Conservation (phyloP, 2,888 invertebrate genomes). For the Hydroisotoma schaefferi region DNA sequence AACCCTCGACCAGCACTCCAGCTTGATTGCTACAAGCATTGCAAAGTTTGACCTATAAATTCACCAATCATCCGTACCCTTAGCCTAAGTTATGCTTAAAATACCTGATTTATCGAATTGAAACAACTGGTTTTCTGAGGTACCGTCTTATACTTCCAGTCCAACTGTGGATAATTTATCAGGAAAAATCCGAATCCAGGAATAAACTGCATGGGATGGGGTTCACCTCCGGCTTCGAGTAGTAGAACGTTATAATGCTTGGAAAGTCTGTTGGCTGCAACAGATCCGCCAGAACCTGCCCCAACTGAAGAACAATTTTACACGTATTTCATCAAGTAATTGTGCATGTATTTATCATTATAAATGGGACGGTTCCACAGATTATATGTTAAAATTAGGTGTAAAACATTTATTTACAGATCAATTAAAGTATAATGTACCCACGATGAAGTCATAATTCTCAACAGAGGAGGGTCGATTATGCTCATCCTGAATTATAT, state of each 20-base stretch:
- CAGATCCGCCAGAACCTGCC: slow-evolving; percentile 21
- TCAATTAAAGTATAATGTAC: neutral
- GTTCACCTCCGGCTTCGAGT: slow-evolving; percentile 24
- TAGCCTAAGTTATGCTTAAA: neutral
- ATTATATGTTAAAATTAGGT: neutral
- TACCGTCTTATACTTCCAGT: slow-evolving; percentile 29
- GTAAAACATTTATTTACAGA: neutral
- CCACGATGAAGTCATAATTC: slow-evolving; percentile 11
- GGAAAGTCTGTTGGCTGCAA: slow-evolving; percentile 25
- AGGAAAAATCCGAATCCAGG: slow-evolving; percentile 11
- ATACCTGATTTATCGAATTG: slow-evolving; percentile 28
- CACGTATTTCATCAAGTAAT: neutral
- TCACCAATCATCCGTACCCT: no score
- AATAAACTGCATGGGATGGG: slow-evolving; percentile 15
- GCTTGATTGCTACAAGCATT: slow-evolving; percentile 17
- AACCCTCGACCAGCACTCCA: slow-evolving; percentile 23
- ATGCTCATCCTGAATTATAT: slow-evolving; percentile 12
- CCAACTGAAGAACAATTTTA: slow-evolving; percentile 19
- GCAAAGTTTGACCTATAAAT: no score
- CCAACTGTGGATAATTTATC: slow-evolving; percentile 28
- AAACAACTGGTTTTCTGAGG: slow-evolving; percentile 27
- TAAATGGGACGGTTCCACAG: neutral
- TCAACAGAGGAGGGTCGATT: neutral
- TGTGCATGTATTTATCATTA: neutral
- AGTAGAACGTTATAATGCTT: slow-evolving; percentile 17